Conservation (phyloP, 2,888 invertebrate genomes). For the Parascotia fuliginaria region DNA sequence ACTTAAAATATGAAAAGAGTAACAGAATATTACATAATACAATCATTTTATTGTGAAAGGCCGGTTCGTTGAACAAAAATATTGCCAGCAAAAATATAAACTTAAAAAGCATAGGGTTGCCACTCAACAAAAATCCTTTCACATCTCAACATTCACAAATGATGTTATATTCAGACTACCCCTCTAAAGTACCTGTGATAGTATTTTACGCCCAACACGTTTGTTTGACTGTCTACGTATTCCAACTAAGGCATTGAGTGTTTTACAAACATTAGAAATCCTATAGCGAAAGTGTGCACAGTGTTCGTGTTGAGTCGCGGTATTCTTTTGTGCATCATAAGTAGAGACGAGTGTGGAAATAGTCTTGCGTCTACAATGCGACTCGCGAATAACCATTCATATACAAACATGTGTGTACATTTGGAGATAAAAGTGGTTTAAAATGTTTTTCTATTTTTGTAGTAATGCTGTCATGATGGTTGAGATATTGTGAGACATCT, state of each 20-base stretch:
- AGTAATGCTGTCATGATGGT: too few species aligned
- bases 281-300: constrained; percentile 36
- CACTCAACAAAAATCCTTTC: background rate
- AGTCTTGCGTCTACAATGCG: constrained; percentile 42
- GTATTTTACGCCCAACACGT: constrained; percentile 8
- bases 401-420: constrained; percentile 26
- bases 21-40: too few species aligned
- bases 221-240: constrained; percentile 28
- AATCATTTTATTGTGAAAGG: too few species aligned
- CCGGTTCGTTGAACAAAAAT: too few species aligned
- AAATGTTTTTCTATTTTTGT: constrained; percentile 7
- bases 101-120: too few species aligned
- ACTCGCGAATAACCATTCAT: constrained; percentile 41
- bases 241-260: constrained; percentile 32
- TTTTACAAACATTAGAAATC: constrained; percentile 41
- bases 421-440: constrained; percentile 29
- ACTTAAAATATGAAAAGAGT: too few species aligned
- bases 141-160: background rate
- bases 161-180: background rate
- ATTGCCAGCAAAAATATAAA: too few species aligned
- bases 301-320: constrained; percentile 32
- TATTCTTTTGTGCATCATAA: constrained; percentile 37
- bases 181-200: background rate
- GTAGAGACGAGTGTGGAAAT: constrained; percentile 41
- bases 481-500: too few species aligned